Evolutionary conservation across 2,113 vertebrate species (phyloP).

Genomic region (Laticauda laticaudata): DNA sequence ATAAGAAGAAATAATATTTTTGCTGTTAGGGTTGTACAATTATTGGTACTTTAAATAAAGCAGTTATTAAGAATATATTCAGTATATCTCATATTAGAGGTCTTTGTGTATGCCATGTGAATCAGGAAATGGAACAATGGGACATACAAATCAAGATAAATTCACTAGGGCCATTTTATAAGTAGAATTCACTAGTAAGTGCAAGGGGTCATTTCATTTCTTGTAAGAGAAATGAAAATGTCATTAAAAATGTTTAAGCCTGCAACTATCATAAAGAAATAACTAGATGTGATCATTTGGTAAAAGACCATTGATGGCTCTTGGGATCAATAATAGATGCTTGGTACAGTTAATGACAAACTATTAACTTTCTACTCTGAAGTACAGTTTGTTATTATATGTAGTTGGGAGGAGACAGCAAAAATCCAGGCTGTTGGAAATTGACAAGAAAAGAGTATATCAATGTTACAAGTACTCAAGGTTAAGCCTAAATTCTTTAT

Average conservation of each 20-base stretch:
- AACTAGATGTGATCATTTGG: neutral
- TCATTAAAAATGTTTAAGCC: neutral
- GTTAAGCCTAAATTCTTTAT: neutral
- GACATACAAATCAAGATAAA: neutral
- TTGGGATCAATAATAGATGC: slow-evolving; percentile 19
- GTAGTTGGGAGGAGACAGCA: neutral
- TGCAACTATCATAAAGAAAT: neutral
- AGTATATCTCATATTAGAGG: neutral
- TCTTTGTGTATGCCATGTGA: neutral
- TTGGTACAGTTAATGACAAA: slow-evolving; percentile 6
- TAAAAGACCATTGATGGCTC: neutral
- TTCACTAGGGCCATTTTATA: neutral
- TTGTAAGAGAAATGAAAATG: neutral
- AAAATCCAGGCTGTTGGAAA: neutral
- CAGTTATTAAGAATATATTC: neutral
- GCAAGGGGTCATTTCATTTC: neutral
- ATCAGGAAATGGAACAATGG: neutral
- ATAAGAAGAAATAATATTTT: neutral
- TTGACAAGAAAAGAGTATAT: neutral
- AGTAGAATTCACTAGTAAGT: slow-evolving; percentile 4
- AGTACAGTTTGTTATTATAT: neutral
- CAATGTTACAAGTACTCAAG: neutral
- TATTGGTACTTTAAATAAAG: neutral
- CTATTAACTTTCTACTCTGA: neutral
- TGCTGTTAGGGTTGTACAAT: neutral